Evolutionary conservation across 1,140 invertebrate species (phyloP).

Genomic region (Neuroterus valhalla): DNA sequence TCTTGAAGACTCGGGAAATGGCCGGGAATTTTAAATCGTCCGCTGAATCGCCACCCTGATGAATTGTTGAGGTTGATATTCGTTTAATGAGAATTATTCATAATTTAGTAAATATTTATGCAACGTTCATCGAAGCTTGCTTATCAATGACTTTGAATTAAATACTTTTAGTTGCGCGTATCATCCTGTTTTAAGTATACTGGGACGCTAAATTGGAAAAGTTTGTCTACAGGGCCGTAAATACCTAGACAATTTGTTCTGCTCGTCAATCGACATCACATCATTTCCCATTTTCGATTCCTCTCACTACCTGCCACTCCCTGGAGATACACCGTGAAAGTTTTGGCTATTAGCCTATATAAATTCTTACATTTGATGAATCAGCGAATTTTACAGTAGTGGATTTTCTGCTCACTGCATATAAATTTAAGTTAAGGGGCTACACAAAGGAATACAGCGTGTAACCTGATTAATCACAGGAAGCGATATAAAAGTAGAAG

Average conservation of each 20-base stretch:
- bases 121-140: no score
- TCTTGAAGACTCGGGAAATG: no score
- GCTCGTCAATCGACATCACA: slow-evolving; percentile 48
- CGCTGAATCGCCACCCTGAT: no score
- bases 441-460: slow-evolving; percentile 18
- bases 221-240: not conserved
- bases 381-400: slow-evolving; percentile 31
- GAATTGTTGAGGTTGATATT: no score
- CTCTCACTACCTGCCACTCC: slow-evolving; percentile 55
- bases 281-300: slow-evolving; percentile 56
- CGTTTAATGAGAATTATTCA: no score
- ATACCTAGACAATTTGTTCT: slow-evolving; percentile 33
- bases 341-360: slow-evolving; percentile 49
- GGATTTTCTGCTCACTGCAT: slow-evolving; percentile 27
- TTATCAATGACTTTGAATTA: no score
- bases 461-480: slow-evolving; percentile 30
- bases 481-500: slow-evolving; percentile 20
- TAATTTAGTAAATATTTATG: no score
- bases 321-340: slow-evolving; percentile 42
- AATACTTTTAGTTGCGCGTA: no score
- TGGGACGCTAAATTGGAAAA: not conserved
- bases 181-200: not conserved
- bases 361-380: slow-evolving; percentile 54
- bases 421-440: slow-evolving; percentile 31
- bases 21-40: no score